Evolutionary conservation across 1,140 invertebrate genomes (phyloP).

Genomic region (Bemisia tabaci): DNA sequence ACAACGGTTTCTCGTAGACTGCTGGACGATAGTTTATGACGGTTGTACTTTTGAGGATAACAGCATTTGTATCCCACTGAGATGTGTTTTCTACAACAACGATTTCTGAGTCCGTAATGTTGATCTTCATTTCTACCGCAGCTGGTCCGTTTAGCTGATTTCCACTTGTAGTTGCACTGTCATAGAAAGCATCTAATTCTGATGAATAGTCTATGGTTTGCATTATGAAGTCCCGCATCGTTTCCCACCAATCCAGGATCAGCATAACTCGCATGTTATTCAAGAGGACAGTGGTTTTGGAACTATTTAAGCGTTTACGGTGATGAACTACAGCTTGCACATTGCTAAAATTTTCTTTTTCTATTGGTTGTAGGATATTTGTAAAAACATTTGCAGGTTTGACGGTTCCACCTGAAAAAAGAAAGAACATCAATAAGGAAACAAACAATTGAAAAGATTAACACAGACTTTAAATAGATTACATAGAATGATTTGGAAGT

Average conservation of each 20-base stretch:
- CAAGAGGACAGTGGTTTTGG: constrained; percentile 75
- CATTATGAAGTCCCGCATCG: constrained; percentile 66
- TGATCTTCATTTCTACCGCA: constrained; percentile 84
- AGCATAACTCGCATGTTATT: constrained; percentile 93
- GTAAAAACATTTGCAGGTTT: constrained; percentile 76
- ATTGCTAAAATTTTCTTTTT: constrained; percentile 10
- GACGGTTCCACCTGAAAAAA: constrained; percentile 40
- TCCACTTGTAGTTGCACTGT: too few relatives aligned
- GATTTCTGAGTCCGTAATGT: constrained; percentile 89
- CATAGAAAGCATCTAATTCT: too few relatives aligned
- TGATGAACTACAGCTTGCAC: constrained; percentile 80
- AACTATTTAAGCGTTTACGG: constrained; percentile 47
- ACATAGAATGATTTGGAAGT: too few relatives aligned
- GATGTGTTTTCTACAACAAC: constrained; percentile 85
- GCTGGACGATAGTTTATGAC: constrained; percentile 66
- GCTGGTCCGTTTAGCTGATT: too few relatives aligned
- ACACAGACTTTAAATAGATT: too few relatives aligned
- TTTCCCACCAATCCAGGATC: constrained; percentile 86
- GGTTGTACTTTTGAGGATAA: constrained; percentile 86
- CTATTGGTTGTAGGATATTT: constrained; percentile 69
- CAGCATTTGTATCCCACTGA: constrained; percentile 76
- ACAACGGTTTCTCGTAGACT: constrained; percentile 56
- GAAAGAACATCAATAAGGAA: not conserved
- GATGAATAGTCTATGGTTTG: too few relatives aligned
- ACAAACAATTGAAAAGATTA: too few relatives aligned